Conservation (phyloP, 2,797 vertebrate species). For the Sandelia bainsii region DNA sequence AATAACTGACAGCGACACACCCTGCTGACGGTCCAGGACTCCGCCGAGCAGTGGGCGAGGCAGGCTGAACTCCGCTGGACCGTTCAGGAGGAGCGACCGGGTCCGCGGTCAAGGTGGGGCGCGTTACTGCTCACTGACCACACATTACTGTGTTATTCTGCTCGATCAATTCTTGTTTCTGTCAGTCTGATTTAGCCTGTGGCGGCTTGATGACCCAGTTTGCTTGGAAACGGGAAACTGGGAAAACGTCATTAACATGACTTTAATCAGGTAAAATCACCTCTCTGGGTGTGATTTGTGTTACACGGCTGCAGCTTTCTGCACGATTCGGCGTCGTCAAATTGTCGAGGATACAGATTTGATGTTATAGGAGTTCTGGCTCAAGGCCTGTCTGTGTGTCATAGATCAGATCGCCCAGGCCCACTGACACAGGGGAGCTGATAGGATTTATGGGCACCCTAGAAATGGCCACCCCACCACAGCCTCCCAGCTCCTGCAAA, state of each 20-base stretch:
- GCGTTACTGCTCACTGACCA: not conserved
- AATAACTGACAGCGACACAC: constrained; percentile 53
- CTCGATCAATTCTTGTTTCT: constrained; percentile 41
- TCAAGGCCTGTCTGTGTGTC: constrained; percentile 64
- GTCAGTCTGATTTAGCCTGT: constrained; percentile 50
- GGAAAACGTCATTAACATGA: constrained; percentile 30
- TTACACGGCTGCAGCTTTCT: not conserved
- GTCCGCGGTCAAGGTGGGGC: constrained; percentile 78
- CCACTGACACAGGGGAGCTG: constrained; percentile 47
- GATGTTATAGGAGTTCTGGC: constrained; percentile 60
- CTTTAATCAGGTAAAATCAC: constrained; percentile 29
- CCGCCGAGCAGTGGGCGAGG: constrained; percentile 64
- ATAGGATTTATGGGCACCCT: constrained; percentile 35
- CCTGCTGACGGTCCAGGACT: constrained; percentile 61
- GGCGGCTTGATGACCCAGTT: constrained; percentile 75
- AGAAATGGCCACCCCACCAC: constrained; percentile 25
- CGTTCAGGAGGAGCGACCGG: constrained; percentile 56
- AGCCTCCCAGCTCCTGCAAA: constrained; percentile 19
- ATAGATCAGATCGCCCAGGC: constrained; percentile 50
- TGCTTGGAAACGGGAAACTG: constrained; percentile 49
- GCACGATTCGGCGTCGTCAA: constrained; percentile 29
- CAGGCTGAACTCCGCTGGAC: constrained; percentile 57
- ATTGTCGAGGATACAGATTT: constrained; percentile 24
- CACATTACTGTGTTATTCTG: constrained; percentile 33
- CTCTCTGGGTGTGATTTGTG: constrained; percentile 4